Conservation (phyloP, 2,797 vertebrate species). For the Pangasius djambal region DNA sequence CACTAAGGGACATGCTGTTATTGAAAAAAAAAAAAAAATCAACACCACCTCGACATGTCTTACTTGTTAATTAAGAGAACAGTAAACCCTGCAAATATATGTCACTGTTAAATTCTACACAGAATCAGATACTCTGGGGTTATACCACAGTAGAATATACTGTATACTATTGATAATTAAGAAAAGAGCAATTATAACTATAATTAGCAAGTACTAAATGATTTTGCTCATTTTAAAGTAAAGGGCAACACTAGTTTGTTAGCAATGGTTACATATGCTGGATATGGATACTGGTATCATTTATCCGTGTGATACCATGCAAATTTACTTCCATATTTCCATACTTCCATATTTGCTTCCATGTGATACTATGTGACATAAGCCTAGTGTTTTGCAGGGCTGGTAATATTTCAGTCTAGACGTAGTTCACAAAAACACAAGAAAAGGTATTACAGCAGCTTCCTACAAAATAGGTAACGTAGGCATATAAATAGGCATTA, state of each 20-base stretch:
- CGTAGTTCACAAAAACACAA: not conserved
- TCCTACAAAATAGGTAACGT: not conserved
- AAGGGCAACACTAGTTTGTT: not conserved
- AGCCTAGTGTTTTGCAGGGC: not conserved
- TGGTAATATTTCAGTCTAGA: not conserved
- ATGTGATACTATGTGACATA: not conserved
- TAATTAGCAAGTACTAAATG: not conserved
- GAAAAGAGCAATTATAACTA: not conserved
- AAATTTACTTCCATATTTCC: not conserved
- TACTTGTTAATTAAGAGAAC: not conserved
- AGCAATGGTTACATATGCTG: not conserved
- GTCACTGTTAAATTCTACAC: not conserved
- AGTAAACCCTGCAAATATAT: not conserved
- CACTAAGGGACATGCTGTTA: not conserved
- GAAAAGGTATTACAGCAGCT: not conserved
- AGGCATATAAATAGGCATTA: not conserved
- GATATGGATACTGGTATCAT: not conserved
- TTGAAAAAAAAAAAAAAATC: not conserved
- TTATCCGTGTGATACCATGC: not conserved
- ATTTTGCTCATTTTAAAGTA: not conserved
- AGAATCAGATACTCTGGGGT: not conserved
- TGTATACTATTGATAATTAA: not conserved
- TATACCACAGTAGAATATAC: not conserved
- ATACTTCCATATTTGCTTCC: not conserved
- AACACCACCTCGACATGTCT: not conserved